Evolutionary conservation across 2,113 vertebrate species (phyloP).

Genomic region (Mormyrus lacerda): DNA sequence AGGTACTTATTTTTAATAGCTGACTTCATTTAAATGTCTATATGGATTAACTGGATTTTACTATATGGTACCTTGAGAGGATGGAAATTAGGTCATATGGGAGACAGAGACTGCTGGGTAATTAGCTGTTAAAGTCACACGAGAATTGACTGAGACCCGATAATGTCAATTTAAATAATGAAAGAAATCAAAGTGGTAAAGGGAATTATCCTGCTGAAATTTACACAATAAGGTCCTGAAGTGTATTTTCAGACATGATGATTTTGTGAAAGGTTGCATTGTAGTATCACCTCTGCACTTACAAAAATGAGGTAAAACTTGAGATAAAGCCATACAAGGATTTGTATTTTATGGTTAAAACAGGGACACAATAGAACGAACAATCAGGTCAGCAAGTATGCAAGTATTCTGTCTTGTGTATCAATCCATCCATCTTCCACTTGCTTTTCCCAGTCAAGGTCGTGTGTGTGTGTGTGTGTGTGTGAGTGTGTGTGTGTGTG

Average conservation of each 20-base stretch:
- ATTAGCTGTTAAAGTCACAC: background rate
- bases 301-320: background rate
- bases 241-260: background rate
- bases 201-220: background rate
- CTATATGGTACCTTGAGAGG: background rate
- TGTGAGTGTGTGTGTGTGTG: too few relatives aligned
- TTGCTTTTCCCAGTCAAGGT: background rate
- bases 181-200: background rate
- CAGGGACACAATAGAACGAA: background rate
- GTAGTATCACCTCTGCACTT: background rate
- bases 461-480: background rate
- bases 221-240: background rate
- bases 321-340: background rate
- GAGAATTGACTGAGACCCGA: background rate
- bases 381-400: background rate
- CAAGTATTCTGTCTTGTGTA: background rate
- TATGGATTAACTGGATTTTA: background rate
- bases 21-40: background rate
- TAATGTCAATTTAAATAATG: background rate
- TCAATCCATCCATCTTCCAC: background rate
- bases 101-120: background rate
- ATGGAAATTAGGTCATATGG: background rate
- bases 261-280: background rate
- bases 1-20: background rate
- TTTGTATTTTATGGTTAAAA: background rate